Evolutionary conservation across 2,888 invertebrate species (phyloP), one percentile per base, ranked within the genome.

Genomic region (Ochropleura leucogaster): DNA sequence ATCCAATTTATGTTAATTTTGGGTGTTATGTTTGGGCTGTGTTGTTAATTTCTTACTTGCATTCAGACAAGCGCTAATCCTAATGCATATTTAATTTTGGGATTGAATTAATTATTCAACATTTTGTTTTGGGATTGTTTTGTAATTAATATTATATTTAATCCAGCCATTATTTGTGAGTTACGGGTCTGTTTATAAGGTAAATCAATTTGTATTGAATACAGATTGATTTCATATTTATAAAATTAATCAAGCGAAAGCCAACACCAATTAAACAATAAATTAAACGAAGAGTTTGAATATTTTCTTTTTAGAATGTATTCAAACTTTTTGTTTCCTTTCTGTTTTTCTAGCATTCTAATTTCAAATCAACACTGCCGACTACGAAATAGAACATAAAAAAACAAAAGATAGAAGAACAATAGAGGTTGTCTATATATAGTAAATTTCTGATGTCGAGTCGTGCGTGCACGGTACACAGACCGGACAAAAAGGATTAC

Each of bases 401-500:
- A 63, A 66, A 42, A 70, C 12, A n/a, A 30, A 42, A 9, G 4
- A 20, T 3, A 40, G 7, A 7, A 20, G 16, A 55, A 12, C 9
- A 4, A 44, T 16, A 63, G 42, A 80, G 16, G 14, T 77, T 55
- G 10, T 68, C 71, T 51, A 51, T 51, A 66, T 30, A 1, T 30
- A 55, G n/a, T 47, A 71, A 68, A 78, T 74, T 47, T 53, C 67
- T 47, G 68, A 59, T 67, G 62, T 53, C 12, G 12, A 42, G 12
- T 66, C 65, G 53, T 66, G 59, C 53, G 71, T 72, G 59, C 49
- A 49, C 68, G 30, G 68, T 68, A 79, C 71, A 72, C 53, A 68
- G 47, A 60, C 60, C 20, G 47, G 72, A 73, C 75, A 77, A 83
- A 86, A 84, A 78, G 77, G 83, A 76, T 83, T 82, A 80, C 70